A percentile compares a stretch with the other conserved stretches of the same genome.
phyloP scores from a whole-genome alignment of 2,888 invertebrate genomes.

The Drosophila acutilabella region DNA sequence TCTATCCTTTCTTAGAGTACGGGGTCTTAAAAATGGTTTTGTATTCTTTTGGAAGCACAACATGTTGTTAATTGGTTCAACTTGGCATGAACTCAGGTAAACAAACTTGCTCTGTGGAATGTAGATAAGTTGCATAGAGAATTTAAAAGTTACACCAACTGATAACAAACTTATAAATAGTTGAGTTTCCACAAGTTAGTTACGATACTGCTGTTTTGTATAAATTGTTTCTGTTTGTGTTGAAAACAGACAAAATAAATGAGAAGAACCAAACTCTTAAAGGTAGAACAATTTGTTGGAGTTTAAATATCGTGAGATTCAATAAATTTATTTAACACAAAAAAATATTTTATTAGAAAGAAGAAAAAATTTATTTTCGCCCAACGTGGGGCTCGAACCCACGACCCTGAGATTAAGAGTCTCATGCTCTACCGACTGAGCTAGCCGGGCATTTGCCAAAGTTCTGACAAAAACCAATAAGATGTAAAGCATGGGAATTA shows the following conservation, averaged over 20 bases:
- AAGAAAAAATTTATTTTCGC: conserved; percentile 48
- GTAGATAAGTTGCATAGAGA: no score
- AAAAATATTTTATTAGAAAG: no score
- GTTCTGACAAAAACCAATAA: background rate
- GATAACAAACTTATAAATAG: background rate
- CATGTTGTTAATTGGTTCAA: no score
- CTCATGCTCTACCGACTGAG: conserved; percentile 86
- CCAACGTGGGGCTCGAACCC: conserved; percentile 85
- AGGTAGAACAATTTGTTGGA: background rate
- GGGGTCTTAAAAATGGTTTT: no score
- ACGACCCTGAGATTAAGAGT: conserved; percentile 85
- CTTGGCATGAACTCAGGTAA: background rate
- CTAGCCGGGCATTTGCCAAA: conserved; percentile 82
- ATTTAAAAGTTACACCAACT: background rate
- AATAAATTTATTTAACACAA: no score
- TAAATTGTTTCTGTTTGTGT: background rate
- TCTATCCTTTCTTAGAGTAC: no score
- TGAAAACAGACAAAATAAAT: background rate
- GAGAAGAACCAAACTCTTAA: background rate
- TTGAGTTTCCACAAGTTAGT: background rate
- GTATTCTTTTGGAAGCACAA: no score
- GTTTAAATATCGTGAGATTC: no score
- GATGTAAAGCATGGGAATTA: background rate
- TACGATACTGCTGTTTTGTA: background rate
- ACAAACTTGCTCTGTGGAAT: background rate